phyloP scores from a whole-genome alignment of 2,797 vertebrate genomes.

The Leptodactylus fallax region DNA sequence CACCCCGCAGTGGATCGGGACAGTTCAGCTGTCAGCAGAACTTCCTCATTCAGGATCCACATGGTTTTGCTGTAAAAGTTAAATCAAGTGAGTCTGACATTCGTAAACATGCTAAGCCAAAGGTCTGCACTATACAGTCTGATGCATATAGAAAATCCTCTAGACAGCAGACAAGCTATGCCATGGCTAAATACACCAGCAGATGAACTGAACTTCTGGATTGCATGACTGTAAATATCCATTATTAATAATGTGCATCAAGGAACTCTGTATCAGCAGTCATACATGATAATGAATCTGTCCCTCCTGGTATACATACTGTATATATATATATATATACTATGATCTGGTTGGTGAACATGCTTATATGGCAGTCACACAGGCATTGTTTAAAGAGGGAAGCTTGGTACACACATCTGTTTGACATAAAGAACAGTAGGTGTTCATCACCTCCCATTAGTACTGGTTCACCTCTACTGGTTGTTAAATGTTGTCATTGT shows the following conservation, averaged over 20 bases:
- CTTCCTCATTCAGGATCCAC: constrained; percentile 37
- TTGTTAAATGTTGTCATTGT: neutral
- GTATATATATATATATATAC: neutral
- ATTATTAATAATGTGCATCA: constrained; percentile 2
- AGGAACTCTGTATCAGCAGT: neutral
- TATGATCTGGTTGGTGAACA: constrained; percentile 23
- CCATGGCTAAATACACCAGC: constrained; percentile 8
- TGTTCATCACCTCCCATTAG: constrained; percentile 12
- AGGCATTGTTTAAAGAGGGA: constrained; percentile 7
- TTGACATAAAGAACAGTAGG: neutral
- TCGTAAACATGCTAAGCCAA: constrained; percentile 29
- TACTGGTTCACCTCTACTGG: constrained; percentile 24
- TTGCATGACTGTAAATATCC: neutral
- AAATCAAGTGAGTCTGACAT: constrained; percentile 11
- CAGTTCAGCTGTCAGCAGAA: constrained; percentile 33
- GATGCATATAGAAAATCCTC: neutral
- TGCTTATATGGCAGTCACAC: constrained; percentile 28
- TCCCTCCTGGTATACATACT: neutral
- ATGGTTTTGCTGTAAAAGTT: constrained; percentile 1
- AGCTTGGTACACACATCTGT: constrained; percentile 12
- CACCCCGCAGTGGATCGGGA: constrained; percentile 27
- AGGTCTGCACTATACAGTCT: neutral
- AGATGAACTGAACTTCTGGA: neutral
- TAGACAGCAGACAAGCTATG: neutral
- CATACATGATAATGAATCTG: neutral